phyloP scores from a whole-genome alignment of 2,888 invertebrate species.

The Agrilus cyanescens region DNA sequence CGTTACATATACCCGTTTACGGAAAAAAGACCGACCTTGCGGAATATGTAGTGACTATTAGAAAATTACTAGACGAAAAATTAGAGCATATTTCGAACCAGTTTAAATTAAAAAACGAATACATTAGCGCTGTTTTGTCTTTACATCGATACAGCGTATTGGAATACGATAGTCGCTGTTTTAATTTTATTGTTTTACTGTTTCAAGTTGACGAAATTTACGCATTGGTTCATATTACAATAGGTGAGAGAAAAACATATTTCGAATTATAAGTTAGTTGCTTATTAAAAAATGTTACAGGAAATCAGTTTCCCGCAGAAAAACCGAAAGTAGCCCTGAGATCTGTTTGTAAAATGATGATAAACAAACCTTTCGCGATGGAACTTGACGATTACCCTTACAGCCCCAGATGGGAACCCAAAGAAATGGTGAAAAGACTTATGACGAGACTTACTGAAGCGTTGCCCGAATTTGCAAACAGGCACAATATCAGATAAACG shows the following conservation, averaged over 20 bases:
- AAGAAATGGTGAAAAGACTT: slow-evolving; percentile 27
- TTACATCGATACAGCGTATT: slow-evolving; percentile 34
- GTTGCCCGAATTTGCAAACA: slow-evolving; percentile 18
- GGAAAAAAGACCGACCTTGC: slow-evolving; percentile 33
- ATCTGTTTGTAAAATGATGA: slow-evolving; percentile 43
- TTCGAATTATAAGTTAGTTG: no score
- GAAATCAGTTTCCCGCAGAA: slow-evolving; percentile 42
- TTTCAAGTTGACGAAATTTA: slow-evolving; percentile 51
- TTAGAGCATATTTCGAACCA: slow-evolving; percentile 28
- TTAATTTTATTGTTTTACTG: slow-evolving; percentile 42
- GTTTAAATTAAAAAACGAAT: slow-evolving; percentile 36
- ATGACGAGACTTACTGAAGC: slow-evolving; percentile 21
- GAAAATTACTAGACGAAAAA: slow-evolving; percentile 41
- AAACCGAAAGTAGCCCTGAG: slow-evolving; percentile 41
- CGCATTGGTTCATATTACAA: slow-evolving; percentile 47
- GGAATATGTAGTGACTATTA: slow-evolving; percentile 47
- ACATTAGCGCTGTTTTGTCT: slow-evolving; percentile 33
- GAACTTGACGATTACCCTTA: slow-evolving; percentile 26
- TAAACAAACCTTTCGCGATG: slow-evolving; percentile 19
- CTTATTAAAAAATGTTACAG: slow-evolving; percentile 22
- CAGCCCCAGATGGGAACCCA: slow-evolving; percentile 22
- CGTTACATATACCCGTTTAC: slow-evolving; percentile 37
- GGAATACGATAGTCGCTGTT: slow-evolving; percentile 39
- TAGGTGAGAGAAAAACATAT: slow-evolving; percentile 31
- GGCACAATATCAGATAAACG: slow-evolving; percentile 7